These are phyloP conservation scores for Microvelia longipes DNA, from an alignment of 1,140 invertebrate genomes.

Conservation along the genomic window DNA sequence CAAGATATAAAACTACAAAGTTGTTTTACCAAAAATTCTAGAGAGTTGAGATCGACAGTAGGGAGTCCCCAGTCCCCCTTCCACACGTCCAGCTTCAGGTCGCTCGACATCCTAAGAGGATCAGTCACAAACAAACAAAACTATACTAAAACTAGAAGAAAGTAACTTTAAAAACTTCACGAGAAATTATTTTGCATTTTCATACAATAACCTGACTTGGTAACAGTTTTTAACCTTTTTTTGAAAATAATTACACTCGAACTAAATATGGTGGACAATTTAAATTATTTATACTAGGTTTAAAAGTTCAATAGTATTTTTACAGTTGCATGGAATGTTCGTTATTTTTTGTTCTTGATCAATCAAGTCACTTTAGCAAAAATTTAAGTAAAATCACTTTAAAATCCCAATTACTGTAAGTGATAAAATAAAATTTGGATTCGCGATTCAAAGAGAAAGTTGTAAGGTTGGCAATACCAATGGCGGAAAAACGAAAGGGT, in stretches of 20 bases:
- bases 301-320: not conserved
- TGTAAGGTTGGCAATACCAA: no score
- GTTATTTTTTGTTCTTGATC: no score
- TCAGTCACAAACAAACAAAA: not conserved
- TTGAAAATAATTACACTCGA: not conserved
- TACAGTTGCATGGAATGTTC: no score
- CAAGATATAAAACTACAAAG: no score
- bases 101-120: not conserved
- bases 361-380: no score
- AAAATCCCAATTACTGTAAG: no score
- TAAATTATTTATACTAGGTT: not conserved
- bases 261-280: not conserved
- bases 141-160: not conserved
- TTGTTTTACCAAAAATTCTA: constrained; percentile 61
- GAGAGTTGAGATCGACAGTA: constrained; percentile 59
- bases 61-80: constrained; percentile 69
- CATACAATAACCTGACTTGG: not conserved
- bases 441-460: no score
- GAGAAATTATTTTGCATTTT: no score
- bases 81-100: constrained; percentile 50
- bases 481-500: no score
- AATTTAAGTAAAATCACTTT: no score
- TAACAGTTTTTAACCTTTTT: not conserved
- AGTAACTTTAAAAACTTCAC: not conserved
- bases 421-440: no score